Evolutionary conservation across 2,888 invertebrate genomes (phyloP), one percentile per base, ranked within the genome.

Genomic region (Hermodice carunculata): DNA sequence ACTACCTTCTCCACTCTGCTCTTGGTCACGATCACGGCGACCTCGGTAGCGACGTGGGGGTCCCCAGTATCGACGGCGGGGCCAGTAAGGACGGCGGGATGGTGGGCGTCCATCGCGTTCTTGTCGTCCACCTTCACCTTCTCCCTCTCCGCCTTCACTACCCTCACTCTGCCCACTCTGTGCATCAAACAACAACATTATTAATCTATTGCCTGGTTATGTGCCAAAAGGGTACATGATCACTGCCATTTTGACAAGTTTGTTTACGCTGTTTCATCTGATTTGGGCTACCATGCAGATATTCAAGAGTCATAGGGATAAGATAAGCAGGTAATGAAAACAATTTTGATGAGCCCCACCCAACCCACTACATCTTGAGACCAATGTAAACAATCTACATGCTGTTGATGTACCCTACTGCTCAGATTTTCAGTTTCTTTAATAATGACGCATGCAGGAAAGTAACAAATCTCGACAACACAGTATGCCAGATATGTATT

Each of bases 11-110:
- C n/a, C n/a, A n/a, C n/a, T n/a, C n/a, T n/a, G n/a, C n/a, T n/a
- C n/a, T n/a, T n/a, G 63, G 28, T 37, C 60, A 61, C 60, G 64
- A 26, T 56, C 61, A 3, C 61, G 58, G 17, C 64, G 54, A 22
- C 42, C 37, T 78, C 78, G 56, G 72, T 77, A 11, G 76, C 75
- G 17, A 71, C 75, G 51, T 70, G 78, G 54, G 66, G 79, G 37
- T 61, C 77, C 29, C 67, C 73, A 49, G 68, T 75, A 37, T 17
- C 76, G 74, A 29, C 77, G 70, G 8, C 75, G 70, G 6, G 79
- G 75, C 72, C 79, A 80, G 74, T 77, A 82, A 44, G 81, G 81
- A 22, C 80, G 71, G 17, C 79, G 71, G 5, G 70, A 69, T n/a
- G 66, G 19, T 29, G n/a, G 54, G 31, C 46, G 49, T 48, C 61